These are phyloP conservation scores for Apteryx owenii DNA, from an alignment of 2,113 vertebrate species.

Conservation along the genomic window DNA sequence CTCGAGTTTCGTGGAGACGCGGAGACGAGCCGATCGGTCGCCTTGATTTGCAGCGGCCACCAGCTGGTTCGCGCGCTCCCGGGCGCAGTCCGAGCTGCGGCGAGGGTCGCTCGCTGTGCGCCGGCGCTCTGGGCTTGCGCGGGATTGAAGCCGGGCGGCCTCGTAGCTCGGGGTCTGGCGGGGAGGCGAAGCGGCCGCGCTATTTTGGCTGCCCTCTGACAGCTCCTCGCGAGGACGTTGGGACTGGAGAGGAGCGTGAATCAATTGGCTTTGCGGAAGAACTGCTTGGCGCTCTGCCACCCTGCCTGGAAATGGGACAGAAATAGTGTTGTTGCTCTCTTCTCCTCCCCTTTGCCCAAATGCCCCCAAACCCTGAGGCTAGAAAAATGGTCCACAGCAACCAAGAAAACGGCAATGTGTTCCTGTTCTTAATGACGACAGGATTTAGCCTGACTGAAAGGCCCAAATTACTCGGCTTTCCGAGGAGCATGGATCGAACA, in stretches of 20 bases:
- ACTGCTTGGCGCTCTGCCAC: constrained; percentile 18
- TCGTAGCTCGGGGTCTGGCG: not conserved
- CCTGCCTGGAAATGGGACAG: constrained; percentile 24
- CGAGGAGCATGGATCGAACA: not conserved
- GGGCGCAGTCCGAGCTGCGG: not conserved
- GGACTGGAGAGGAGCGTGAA: not conserved
- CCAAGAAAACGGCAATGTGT: not conserved
- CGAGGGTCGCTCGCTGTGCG: not conserved
- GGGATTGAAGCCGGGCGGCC: not conserved
- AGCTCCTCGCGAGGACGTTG: constrained; percentile 28
- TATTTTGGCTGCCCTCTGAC: constrained; percentile 39
- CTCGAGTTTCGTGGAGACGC: not conserved
- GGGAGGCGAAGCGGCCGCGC: not conserved
- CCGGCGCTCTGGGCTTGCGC: not conserved
- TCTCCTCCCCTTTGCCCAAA: constrained; percentile 1
- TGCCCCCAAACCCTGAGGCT: not conserved
- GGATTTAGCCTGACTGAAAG: not conserved
- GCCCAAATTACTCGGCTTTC: not conserved
- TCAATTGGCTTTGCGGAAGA: constrained; percentile 25
- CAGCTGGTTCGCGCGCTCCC: not conserved
- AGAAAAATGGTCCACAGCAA: not conserved
- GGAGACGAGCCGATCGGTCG: not conserved
- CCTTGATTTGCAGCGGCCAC: not conserved
- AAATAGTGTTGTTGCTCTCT: not conserved
- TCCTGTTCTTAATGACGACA: not conserved